phyloP scores from a whole-genome alignment of 1,140 invertebrate genomes.

The Eupristina koningsbergeri region DNA sequence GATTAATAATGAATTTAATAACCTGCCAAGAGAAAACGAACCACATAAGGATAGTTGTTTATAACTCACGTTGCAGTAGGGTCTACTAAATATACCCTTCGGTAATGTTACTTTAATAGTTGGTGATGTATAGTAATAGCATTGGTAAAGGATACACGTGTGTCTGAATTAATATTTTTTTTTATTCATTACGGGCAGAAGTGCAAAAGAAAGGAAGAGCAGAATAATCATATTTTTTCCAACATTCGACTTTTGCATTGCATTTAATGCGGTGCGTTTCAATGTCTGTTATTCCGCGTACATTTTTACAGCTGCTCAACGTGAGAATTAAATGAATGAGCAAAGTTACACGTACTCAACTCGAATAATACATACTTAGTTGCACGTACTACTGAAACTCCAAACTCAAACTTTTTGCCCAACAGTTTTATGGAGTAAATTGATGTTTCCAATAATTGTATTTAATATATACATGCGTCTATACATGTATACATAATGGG shows the following conservation, averaged over 20 bases:
- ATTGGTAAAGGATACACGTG: neutral
- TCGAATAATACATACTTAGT: neutral
- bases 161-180: too few relatives aligned
- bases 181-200: neutral
- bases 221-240: neutral
- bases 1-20: slow-evolving; percentile 1
- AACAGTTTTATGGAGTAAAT: slow-evolving; percentile 5
- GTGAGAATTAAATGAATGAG: slow-evolving; percentile 1
- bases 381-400: neutral
- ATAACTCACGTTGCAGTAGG: neutral
- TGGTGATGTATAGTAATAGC: neutral
- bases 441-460: slow-evolving; percentile 3
- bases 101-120: neutral
- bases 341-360: neutral
- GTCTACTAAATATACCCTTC: slow-evolving; percentile 1
- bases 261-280: neutral
- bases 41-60: neutral
- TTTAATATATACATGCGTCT: neutral
- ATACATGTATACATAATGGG: too few relatives aligned
- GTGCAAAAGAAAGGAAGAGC: neutral
- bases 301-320: neutral
- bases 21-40: neutral
- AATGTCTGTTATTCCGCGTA: neutral
- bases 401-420: neutral
- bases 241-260: neutral